Conservation (phyloP, 2,113 vertebrate genomes). For the Perca schrenkii region DNA sequence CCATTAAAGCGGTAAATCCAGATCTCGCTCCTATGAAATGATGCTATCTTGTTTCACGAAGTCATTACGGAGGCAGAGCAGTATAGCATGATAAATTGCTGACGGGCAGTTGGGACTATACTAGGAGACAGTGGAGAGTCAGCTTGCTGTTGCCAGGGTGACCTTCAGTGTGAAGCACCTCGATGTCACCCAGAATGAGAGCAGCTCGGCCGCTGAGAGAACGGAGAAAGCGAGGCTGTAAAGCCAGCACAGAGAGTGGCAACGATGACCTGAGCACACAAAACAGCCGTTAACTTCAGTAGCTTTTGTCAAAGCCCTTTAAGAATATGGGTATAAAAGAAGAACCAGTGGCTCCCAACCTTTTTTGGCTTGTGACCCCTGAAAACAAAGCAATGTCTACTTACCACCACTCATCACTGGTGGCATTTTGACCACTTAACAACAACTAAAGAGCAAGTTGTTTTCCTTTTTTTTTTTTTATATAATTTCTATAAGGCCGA, state of each 20-base stretch:
- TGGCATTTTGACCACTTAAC: background rate
- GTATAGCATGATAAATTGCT: slow-evolving; percentile 61
- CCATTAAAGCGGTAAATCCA: background rate
- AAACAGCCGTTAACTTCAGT: background rate
- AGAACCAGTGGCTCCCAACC: background rate
- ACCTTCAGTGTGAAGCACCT: slow-evolving; percentile 61
- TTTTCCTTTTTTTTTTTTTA: background rate
- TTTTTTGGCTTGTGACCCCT: background rate
- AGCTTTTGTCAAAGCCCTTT: background rate
- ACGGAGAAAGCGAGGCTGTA: background rate
- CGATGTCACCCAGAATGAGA: slow-evolving; percentile 45
- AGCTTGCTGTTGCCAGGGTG: slow-evolving; percentile 60
- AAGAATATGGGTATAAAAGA: background rate
- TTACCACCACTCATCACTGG: background rate
- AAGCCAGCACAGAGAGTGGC: background rate
- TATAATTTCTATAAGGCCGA: background rate
- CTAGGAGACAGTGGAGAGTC: slow-evolving; percentile 55
- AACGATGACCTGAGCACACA: slow-evolving; percentile 7
- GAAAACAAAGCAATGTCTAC: background rate
- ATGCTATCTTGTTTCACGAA: slow-evolving; percentile 62
- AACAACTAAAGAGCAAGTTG: background rate
- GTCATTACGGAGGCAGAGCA: slow-evolving; percentile 46
- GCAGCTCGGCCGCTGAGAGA: slow-evolving; percentile 12
- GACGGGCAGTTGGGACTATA: slow-evolving; percentile 55
- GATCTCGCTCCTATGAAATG: slow-evolving; percentile 18